Conservation (phyloP, 2,888 invertebrate genomes). For the Hoplodrina ambigua region DNA sequence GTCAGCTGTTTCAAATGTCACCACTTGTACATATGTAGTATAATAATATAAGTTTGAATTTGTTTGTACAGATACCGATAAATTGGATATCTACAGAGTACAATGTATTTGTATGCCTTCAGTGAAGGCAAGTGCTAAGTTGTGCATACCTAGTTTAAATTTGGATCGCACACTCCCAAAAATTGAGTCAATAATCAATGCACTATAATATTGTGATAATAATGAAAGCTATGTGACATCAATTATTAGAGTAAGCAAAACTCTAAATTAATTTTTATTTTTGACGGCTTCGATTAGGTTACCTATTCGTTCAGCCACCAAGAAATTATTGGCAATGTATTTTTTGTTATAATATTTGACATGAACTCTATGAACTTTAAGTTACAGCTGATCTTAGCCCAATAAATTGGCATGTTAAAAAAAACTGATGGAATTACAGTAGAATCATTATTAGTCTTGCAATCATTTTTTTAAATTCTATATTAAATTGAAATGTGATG, state of each 20-base stretch:
- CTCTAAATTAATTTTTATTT: constrained; percentile 58
- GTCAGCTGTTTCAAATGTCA: constrained; percentile 73
- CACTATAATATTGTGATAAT: constrained; percentile 79
- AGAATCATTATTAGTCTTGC: constrained; percentile 33
- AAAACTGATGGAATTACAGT: constrained; percentile 47
- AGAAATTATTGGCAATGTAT: constrained; percentile 38
- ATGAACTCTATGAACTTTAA: constrained; percentile 38
- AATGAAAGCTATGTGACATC: constrained; percentile 69
- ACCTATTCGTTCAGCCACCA: constrained; percentile 42
- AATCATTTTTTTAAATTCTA: constrained; percentile 23
- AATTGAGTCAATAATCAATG: constrained; percentile 84
- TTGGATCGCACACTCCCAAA: constrained; percentile 83
- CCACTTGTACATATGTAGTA: constrained; percentile 75
- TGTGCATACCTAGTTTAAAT: constrained; percentile 75
- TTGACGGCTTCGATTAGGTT: constrained; percentile 48
- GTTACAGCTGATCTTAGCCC: constrained; percentile 39
- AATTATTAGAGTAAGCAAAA: constrained; percentile 72
- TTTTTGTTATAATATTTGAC: constrained; percentile 34
- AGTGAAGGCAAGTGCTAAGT: constrained; percentile 83
- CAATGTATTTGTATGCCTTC: constrained; percentile 87
- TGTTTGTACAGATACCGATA: constrained; percentile 82
- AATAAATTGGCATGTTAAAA: constrained; percentile 37
- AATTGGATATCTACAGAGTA: constrained; percentile 84
- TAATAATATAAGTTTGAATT: constrained; percentile 74
- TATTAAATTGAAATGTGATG: constrained; percentile 35